Evolutionary conservation across 2,113 vertebrate species (phyloP).

Genomic region (Merops nubicus): DNA sequence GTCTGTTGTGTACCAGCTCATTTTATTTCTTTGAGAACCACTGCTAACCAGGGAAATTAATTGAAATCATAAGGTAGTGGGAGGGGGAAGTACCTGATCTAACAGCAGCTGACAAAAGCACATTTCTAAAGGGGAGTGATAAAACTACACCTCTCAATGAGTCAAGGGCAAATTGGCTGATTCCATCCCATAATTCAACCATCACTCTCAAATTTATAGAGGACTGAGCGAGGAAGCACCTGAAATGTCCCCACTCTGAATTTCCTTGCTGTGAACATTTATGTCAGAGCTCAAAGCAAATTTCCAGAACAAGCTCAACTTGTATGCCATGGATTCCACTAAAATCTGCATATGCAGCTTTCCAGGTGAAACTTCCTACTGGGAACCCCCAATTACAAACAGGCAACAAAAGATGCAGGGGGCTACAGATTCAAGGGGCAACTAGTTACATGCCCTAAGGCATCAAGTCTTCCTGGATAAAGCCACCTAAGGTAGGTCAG

Average conservation of each 20-base stretch:
- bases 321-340: background rate
- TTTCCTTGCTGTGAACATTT: background rate
- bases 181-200: background rate
- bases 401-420: background rate
- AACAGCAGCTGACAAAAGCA: conserved; percentile 38
- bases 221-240: background rate
- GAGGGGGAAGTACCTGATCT: background rate
- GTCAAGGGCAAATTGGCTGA: background rate
- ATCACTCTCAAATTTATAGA: background rate
- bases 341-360: background rate
- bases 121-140: background rate
- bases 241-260: background rate
- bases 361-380: background rate
- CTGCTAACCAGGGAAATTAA: conserved; percentile 43
- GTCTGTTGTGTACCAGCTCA: background rate
- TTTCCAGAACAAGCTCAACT: background rate
- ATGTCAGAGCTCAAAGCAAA: background rate
- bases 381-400: background rate
- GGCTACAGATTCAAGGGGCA: background rate
- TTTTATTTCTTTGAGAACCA: background rate
- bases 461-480: background rate
- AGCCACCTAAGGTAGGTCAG: background rate
- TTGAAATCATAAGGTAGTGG: background rate
- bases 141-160: background rate
- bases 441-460: background rate